Conservation (phyloP, 2,888 invertebrate genomes). For the Melipona bicolor region DNA sequence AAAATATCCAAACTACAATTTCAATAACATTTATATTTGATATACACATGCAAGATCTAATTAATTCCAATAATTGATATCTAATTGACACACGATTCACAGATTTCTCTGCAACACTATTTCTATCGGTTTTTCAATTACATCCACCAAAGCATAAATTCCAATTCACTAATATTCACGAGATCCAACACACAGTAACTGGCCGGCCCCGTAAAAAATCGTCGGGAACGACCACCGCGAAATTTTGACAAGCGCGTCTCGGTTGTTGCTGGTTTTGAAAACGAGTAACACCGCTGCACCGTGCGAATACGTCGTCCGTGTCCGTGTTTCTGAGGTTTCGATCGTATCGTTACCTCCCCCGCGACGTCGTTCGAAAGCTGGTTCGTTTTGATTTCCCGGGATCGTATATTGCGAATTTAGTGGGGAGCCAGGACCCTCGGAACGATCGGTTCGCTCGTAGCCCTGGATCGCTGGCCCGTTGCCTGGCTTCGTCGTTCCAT, state of each 20-base stretch:
- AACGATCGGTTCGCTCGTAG: constrained; percentile 76
- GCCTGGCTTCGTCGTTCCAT: constrained; percentile 37
- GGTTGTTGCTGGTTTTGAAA: constrained; percentile 42
- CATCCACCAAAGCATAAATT: too few species aligned
- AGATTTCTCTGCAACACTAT: too few species aligned
- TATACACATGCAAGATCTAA: too few species aligned
- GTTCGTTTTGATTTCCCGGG: constrained; percentile 75
- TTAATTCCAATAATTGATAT: too few species aligned
- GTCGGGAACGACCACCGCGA: constrained; percentile 8
- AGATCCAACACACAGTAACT: too few species aligned
- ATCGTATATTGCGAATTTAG: constrained; percentile 78
- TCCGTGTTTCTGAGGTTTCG: constrained; percentile 51
- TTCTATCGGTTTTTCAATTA: too few species aligned
- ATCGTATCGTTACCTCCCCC: constrained; percentile 70
- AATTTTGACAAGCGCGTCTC: constrained; percentile 58
- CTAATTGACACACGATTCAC: too few species aligned
- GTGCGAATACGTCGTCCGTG: too few species aligned
- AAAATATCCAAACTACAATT: too few species aligned
- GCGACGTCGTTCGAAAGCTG: constrained; percentile 70
- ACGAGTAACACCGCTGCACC: constrained; percentile 19
- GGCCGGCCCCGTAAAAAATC: constrained; percentile 21
- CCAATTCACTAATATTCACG: too few species aligned
- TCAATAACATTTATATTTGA: too few species aligned
- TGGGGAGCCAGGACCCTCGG: constrained; percentile 72
- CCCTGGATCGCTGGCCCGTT: constrained; percentile 70